Base-by-base conservation (phyloP, 2,888 invertebrate species). In the Ormyrus thymus region DNA sequence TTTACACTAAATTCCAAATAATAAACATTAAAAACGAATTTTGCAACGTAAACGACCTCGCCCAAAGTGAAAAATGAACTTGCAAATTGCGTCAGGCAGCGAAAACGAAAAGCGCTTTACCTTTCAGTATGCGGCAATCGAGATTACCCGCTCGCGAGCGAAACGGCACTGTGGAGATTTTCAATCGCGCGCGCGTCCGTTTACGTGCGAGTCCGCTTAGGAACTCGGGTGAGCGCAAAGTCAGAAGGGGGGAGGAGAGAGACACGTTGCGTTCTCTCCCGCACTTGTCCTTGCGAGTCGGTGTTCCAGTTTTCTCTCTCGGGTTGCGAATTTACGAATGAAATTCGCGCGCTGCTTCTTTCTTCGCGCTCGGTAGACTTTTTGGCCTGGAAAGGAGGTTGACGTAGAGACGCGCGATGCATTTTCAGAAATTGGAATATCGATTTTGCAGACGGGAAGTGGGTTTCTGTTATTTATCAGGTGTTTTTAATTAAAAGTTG, bases 81-180 rank as follows among this genome's bases (percentile, higher is more conserved):
- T 29, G 29, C 29, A 29, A 29, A 29, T 29, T 29, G 29, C 29
- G 29, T 29, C 29, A 4, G 29, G 8, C 8, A 59, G 10, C 10
- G 15, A 59, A 46, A 13, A 8, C 51, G 56, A 6, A 58, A 48
- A 46, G 7, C 29, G 29, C 29, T 45, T 72, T 46, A 55, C 53
- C 61, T 56, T 11, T 7, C 6, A 48, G 46, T n/a, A 9, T 11
- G 7, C 6, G 43, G 45, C 50, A 13, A 56, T 48, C 56, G 55
- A 56, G 43, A 76, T 70, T 50, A 69, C 68, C 15, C 29, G 72
- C 48, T 58, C 61, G 55, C 71, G 77, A 71, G 9, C 13, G 13
- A 59, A 78, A 53, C 45, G 55, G 55, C 59, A 77, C 72, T 78
- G 77, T 53, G 72, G 56, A 72, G 53, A 72, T 72, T 78, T 78